Percentiles rank a stretch among this genome's conserved stretches.
Conservation (phyloP, 1,140 invertebrate genomes). For the Drosophila nebulosa region DNA sequence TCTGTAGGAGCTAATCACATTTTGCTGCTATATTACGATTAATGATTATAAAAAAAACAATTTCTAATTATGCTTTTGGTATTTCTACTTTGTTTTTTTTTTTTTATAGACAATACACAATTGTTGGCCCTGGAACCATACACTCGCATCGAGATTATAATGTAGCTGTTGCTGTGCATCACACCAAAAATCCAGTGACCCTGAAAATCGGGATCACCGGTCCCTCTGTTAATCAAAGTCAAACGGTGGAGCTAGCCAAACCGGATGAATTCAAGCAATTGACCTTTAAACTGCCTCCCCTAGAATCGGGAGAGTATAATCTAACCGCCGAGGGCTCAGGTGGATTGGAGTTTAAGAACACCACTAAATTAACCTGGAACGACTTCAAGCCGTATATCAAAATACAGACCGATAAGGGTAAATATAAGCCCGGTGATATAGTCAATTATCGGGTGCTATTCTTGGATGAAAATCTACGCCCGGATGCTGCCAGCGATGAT, state of each 20-base stretch:
- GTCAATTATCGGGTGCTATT: constrained; percentile 93
- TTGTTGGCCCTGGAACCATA: constrained; percentile 90
- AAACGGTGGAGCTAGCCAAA: constrained; percentile 85
- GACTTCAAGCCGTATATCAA: constrained; percentile 86
- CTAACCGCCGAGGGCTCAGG: constrained; percentile 87
- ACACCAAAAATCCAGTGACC: constrained; percentile 84
- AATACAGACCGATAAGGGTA: constrained; percentile 96
- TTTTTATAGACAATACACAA: constrained; percentile 84
- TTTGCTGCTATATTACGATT: not conserved
- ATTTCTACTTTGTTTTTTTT: not conserved
- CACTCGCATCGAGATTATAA: constrained; percentile 92
- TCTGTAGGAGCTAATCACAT: not conserved
- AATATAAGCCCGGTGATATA: constrained; percentile 94
- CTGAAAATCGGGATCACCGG: constrained; percentile 89
- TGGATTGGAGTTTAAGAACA: constrained; percentile 95
- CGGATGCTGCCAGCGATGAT: constrained; percentile 87
- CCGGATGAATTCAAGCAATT: constrained; percentile 86
- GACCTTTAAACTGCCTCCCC: constrained; percentile 89
- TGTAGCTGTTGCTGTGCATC: constrained; percentile 87
- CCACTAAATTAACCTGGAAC: constrained; percentile 94
- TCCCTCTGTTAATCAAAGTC: constrained; percentile 85
- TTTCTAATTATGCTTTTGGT: constrained; percentile 9
- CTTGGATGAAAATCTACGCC: constrained; percentile 88
- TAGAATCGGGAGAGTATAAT: constrained; percentile 89
- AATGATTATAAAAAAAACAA: not conserved